phyloP scores from a whole-genome alignment of 2,113 vertebrate species.

The Tenebrosternarchus preto region DNA sequence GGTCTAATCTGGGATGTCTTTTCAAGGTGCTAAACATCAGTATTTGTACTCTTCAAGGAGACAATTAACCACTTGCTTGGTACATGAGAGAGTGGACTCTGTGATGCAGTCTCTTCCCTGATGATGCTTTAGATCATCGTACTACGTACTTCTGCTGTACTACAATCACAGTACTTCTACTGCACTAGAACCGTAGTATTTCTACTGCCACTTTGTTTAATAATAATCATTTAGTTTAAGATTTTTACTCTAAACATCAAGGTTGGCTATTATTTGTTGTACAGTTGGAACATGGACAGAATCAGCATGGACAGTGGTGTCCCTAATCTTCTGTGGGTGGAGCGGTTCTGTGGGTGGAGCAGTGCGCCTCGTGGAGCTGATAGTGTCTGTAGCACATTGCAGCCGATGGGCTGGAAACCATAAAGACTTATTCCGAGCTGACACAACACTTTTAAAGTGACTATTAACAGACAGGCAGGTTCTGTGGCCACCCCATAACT shows the following conservation, averaged over 20 bases:
- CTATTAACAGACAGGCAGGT: constrained; percentile 50
- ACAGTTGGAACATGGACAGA: neutral
- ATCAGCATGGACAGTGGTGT: no score
- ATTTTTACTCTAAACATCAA: neutral
- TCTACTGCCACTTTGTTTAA: no score
- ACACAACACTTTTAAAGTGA: constrained; percentile 40
- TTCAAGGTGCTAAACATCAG: neutral
- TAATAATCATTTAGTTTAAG: no score
- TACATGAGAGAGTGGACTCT: no score
- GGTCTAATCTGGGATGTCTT: neutral
- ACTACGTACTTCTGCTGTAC: no score
- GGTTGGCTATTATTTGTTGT: neutral
- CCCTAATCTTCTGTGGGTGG: neutral
- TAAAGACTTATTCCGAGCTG: constrained; percentile 32
- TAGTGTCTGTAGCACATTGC: constrained; percentile 4
- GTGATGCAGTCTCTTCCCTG: no score
- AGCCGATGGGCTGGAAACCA: constrained; percentile 32
- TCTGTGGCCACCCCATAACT: constrained; percentile 39
- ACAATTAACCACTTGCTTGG: no score
- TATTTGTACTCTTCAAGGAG: no score
- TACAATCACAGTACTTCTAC: no score
- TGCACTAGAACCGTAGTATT: no score
- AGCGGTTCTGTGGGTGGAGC: neutral
- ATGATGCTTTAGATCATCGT: no score
- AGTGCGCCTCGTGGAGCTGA: constrained; percentile 8